These are phyloP conservation scores for Diplolepis rosae DNA, from an alignment of 2,888 invertebrate species.

Conservation along the genomic window DNA sequence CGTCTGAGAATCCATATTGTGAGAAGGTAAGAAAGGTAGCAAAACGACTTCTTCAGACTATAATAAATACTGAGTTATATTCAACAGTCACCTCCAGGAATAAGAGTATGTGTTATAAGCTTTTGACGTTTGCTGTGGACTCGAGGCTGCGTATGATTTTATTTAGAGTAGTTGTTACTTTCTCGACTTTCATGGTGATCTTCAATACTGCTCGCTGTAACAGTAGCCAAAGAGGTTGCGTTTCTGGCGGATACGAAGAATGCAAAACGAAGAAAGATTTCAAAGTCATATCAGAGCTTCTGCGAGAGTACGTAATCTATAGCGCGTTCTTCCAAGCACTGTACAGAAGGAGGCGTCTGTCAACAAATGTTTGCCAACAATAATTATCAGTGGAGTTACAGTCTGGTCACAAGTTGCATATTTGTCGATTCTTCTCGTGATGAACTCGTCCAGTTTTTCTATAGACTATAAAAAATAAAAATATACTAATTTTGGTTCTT, in stretches of 20 bases:
- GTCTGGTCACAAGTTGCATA: neutral
- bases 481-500: neutral
- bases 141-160: neutral
- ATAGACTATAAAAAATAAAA: neutral
- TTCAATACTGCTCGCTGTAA: neutral
- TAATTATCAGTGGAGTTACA: neutral
- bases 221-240: neutral
- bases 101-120: neutral
- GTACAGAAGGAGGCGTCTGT: neutral
- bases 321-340: neutral
- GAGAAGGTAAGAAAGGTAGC: too few species aligned
- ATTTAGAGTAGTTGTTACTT: neutral
- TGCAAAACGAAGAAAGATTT: neutral
- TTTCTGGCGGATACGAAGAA: neutral
- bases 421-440: neutral
- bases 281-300: neutral
- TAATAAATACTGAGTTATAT: too few species aligned
- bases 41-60: too few species aligned
- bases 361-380: neutral
- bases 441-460: neutral
- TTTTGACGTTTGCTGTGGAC: neutral
- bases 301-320: neutral
- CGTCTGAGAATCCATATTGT: too few species aligned
- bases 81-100: too few species aligned
- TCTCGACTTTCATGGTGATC: neutral